A percentile compares a stretch with the other conserved stretches of the same genome.
Evolutionary conservation across 37 sponge, comb jelly and placozoan species (phyloP).

Genomic region (Hormiphora californensis): DNA sequence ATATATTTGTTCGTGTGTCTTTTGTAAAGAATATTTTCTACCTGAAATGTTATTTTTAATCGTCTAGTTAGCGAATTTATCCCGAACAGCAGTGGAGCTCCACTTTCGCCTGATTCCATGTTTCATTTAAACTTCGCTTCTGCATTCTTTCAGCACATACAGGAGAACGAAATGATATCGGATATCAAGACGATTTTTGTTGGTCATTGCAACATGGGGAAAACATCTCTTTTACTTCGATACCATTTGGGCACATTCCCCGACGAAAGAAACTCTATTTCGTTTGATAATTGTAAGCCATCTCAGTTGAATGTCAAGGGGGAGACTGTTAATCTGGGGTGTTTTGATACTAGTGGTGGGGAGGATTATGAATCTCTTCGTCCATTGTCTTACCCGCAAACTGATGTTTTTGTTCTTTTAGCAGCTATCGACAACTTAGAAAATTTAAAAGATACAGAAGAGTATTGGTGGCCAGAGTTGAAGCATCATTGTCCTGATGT

Average conservation of each 20-base stretch:
- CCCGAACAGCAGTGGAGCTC: too few relatives aligned
- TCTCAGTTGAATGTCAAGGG: background rate
- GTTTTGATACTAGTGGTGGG: conserved; percentile 8
- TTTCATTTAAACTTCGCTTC: too few relatives aligned
- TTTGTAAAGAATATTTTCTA: too few relatives aligned
- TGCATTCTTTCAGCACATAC: too few relatives aligned
- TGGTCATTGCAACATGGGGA: background rate
- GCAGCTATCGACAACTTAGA: background rate
- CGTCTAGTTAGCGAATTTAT: too few relatives aligned
- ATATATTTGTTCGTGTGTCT: too few relatives aligned
- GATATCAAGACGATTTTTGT: conserved; percentile 4
- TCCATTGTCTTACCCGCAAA: background rate
- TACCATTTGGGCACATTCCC: background rate
- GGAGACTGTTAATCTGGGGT: background rate
- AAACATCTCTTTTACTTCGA: background rate
- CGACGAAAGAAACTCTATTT: background rate
- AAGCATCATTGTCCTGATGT: background rate
- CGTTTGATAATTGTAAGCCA: background rate
- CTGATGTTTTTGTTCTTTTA: background rate
- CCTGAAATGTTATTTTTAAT: too few relatives aligned
- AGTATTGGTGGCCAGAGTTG: background rate
- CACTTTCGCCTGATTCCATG: too few relatives aligned
- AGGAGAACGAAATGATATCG: too few relatives aligned
- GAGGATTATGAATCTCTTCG: background rate
- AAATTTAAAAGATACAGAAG: background rate